Evolutionary conservation across 2,113 vertebrate genomes (phyloP).

Genomic region (Proteles cristata): DNA sequence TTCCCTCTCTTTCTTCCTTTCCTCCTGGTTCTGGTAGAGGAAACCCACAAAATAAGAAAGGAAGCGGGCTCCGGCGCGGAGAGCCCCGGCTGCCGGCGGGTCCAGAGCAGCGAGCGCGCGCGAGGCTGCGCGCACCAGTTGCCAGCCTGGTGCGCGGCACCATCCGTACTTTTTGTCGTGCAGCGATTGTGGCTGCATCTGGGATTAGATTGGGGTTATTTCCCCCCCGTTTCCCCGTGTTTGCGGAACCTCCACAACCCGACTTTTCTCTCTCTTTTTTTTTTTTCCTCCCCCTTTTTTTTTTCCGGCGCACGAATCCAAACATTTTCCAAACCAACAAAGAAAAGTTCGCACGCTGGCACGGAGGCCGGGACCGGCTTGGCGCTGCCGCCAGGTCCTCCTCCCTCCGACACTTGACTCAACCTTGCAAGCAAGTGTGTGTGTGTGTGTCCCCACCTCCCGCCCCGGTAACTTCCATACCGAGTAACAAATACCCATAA

Average conservation of each 20-base stretch:
- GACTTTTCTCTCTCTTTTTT: not conserved
- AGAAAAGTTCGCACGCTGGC: constrained; percentile 86
- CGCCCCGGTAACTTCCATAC: constrained; percentile 59
- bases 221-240: constrained; percentile 69
- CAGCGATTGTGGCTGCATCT: not conserved
- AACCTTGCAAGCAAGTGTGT: constrained; percentile 64
- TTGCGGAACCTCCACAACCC: constrained; percentile 74
- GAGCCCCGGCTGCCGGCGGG: constrained; percentile 61
- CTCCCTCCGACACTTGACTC: constrained; percentile 78
- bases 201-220: not conserved
- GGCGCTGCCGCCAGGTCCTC: constrained; percentile 71
- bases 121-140: constrained; percentile 80
- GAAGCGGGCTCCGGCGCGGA: constrained; percentile 69
- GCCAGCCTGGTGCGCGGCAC: constrained; percentile 73
- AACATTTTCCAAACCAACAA: constrained; percentile 78
- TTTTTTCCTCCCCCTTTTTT: not conserved
- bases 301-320: constrained; percentile 58
- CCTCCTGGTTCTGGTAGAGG: constrained; percentile 72
- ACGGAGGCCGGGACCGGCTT: constrained; percentile 14
- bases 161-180: constrained; percentile 38
- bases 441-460: constrained; percentile 24
- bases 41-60: constrained; percentile 69
- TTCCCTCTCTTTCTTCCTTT: constrained; percentile 73
- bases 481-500: constrained; percentile 58
- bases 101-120: constrained; percentile 54